Conservation (phyloP, 2,797 vertebrate genomes). For the Loris lydekkerianus region DNA sequence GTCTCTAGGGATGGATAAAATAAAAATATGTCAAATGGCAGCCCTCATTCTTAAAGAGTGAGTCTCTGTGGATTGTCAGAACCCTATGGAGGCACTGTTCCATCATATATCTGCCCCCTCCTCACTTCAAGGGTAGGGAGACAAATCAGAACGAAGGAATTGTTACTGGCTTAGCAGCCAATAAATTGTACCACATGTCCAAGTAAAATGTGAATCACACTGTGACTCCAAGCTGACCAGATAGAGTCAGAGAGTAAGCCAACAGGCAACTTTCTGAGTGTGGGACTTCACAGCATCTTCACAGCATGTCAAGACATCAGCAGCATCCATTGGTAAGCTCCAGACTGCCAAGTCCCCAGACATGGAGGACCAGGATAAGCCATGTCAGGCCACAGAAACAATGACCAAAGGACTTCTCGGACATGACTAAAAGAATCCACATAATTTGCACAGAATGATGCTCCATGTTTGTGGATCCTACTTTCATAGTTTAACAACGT, state of each 20-base stretch:
- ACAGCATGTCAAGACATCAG: neutral
- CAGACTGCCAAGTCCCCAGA: neutral
- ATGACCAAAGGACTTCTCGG: neutral
- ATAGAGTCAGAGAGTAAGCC: neutral
- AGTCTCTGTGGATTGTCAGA: neutral
- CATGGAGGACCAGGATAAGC: neutral
- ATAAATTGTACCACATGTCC: neutral
- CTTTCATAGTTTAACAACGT: neutral
- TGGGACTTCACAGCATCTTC: neutral
- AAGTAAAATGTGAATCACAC: slow-evolving; percentile 1
- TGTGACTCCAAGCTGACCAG: neutral
- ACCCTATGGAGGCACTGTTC: neutral
- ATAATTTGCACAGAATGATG: slow-evolving; percentile 52
- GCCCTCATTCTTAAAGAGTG: neutral
- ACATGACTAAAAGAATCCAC: neutral
- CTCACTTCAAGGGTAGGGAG: neutral
- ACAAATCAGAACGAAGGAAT: neutral
- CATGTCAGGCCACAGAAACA: neutral
- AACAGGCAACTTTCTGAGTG: neutral
- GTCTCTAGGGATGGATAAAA: neutral
- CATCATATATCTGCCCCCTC: neutral
- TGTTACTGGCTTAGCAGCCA: slow-evolving; percentile 31
- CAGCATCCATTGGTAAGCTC: neutral
- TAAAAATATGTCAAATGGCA: neutral
- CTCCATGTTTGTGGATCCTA: neutral